Base-by-base conservation (phyloP, 2,888 invertebrate genomes). In the Xestia sexstrigata region DNA sequence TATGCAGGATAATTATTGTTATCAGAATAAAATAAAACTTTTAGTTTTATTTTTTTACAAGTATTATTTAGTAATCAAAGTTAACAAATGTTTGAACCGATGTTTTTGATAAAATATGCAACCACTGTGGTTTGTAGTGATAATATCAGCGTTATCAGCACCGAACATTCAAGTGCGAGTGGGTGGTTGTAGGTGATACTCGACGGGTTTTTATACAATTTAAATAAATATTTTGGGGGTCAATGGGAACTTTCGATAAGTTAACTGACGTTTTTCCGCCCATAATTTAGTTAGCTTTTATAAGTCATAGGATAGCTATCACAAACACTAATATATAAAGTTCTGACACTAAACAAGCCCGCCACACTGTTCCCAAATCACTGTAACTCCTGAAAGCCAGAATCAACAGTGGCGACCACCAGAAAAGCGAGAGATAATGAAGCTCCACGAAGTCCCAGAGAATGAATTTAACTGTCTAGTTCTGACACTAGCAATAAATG, bases 91-190 rank as follows among this genome's bases (percentile, higher is more conserved):
- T 76, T 76, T 52, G 13, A 71, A 72, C 42, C 45, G 35, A 74
- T 83, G 83, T 74, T 81, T 74, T 73, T 81, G 84, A 84, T 83
- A 77, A 84, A 77, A 72, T 67, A 67, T 67, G n/a, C 17, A 67
- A 63, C 70, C 76, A 68, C 63, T 69, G 74, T 71, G 62, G 77
- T 84, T 81, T 81, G 81, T 81, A 84, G 74, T 70, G 83, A 84
- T 84, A 84, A 84, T 84, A 84, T 81, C 84, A 84, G 84, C 83
- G 74, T 81, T 84, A 84, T 84, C 83, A 75, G 74, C n/a, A 60
- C 39, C 35, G 11, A 70, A 49, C 79, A 74, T 69, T 45, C 65
- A 72, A 84, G 81, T 63, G 74, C 52, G 63, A 72, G 74, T 83
- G 67, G 78, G 70, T 74, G 69, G 71, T 39, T 55, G 63, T 55